phyloP scores from a whole-genome alignment of 2,888 invertebrate species.

The Ennomos fuscantarius region DNA sequence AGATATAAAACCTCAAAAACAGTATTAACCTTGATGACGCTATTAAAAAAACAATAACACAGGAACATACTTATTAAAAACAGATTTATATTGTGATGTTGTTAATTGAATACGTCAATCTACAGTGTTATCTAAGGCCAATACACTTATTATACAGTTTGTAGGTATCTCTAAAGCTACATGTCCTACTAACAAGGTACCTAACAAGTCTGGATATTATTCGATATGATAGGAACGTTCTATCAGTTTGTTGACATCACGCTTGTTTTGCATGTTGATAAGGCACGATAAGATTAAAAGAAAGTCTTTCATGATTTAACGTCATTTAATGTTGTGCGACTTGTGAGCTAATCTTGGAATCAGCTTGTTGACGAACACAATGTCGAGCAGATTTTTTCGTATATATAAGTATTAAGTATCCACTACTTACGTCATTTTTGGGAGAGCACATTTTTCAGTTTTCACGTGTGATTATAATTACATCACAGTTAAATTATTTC shows the following conservation, averaged over 20 bases:
- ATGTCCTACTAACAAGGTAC: slow-evolving; percentile 15
- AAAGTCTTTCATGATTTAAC: slow-evolving; percentile 25
- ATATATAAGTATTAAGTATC: neutral
- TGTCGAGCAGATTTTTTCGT: no score
- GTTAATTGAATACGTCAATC: slow-evolving; percentile 1
- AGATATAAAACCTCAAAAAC: no score
- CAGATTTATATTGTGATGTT: no score
- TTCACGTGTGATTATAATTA: no score
- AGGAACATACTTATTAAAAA: no score
- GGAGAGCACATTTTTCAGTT: neutral
- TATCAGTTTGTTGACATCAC: slow-evolving; percentile 21
- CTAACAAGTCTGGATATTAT: neutral
- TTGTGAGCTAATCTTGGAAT: slow-evolving; percentile 4
- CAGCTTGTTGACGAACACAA: slow-evolving; percentile 9
- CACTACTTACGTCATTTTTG: neutral
- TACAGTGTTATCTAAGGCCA: slow-evolving; percentile 5
- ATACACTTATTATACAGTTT: slow-evolving; percentile 15
- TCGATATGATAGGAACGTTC: slow-evolving; percentile 4
- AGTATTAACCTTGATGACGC: no score
- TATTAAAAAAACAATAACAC: no score
- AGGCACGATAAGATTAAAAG: slow-evolving; percentile 21
- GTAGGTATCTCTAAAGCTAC: neutral
- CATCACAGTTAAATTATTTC: no score
- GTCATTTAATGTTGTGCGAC: slow-evolving; percentile 13
- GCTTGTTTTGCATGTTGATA: slow-evolving; percentile 25